Evolutionary conservation across 2,113 vertebrate species (phyloP), one percentile per base, ranked within the genome.

Genomic region (Channa maculata): DNA sequence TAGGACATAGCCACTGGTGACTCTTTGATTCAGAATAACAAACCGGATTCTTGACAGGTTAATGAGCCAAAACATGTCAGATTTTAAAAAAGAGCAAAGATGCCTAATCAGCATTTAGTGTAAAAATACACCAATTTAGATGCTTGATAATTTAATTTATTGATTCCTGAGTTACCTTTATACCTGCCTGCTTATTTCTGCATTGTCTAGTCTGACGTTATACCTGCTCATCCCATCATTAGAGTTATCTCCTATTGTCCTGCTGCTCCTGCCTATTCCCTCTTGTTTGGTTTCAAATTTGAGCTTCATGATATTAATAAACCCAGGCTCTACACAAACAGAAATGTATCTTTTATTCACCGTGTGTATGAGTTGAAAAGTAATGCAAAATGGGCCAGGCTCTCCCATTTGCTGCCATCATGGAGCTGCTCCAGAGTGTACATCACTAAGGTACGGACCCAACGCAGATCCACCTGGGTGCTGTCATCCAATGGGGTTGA

Each of bases 401-500:
- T 86, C 93, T 97, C 97, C 97, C 97, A 99, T 87, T 95, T 97
- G 74, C 92, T 93, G 73, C 92, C 87, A 46, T 93, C 82, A 88
- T 96, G 95, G 6, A 99, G 92, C 66, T 93, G 36, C 90, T 98
- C 96, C 83, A 98, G 87, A 45, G 97, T 93, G 91, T 94, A 93
- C 59, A 98, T 88, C 48, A 97, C 90, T 55, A 99, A 87, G 12
- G 87, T 86, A 46, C 88, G 90, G 71, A 97, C 92, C 95, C 96
- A 98, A 58, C 92, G 95, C 83, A 97, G 88, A 77, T 98, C 96
- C 77, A 96, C 88, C 68, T 94, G 66, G n/a, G 92, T 95, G 39
- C 94, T 81, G 59, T 96, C 94, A 87, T 97, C 96, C 85, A 96
- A 55, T 13, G 93, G 91, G 36, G 87, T 54, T 43, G 95, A 94